phyloP scores from a whole-genome alignment of 92 coral and sea anemone species.

The Heteractis magnifica region DNA sequence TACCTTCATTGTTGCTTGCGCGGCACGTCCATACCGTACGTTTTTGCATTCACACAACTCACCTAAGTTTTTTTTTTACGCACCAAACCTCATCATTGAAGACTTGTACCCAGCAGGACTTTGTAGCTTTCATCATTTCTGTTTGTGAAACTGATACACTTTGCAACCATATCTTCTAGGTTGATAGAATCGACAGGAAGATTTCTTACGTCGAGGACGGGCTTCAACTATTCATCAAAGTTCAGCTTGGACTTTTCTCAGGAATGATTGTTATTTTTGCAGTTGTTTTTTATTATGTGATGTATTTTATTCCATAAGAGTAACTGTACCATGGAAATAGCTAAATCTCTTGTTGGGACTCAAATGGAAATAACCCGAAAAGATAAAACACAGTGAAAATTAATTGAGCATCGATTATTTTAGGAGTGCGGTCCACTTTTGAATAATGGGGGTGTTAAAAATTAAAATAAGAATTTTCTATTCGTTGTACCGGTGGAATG shows the following conservation, averaged over 20 bases:
- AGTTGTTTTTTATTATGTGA: constrained; percentile 56
- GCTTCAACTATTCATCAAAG: constrained; percentile 76
- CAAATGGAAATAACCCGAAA: too few species aligned
- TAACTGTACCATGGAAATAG: background rate
- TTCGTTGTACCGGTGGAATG: too few species aligned
- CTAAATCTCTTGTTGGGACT: background rate
- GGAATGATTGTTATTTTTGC: constrained; percentile 70
- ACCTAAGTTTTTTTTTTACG: background rate
- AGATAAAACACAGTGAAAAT: too few species aligned
- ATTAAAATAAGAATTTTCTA: too few species aligned
- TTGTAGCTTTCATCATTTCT: background rate
- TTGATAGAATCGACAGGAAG: constrained; percentile 61
- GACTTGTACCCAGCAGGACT: too few species aligned
- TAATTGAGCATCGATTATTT: too few species aligned
- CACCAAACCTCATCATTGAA: background rate
- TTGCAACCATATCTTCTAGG: constrained; percentile 34
- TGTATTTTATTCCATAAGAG: background rate
- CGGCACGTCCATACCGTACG: too few species aligned
- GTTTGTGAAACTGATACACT: background rate
- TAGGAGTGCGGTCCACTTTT: too few species aligned
- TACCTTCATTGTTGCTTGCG: too few species aligned
- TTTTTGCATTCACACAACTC: background rate
- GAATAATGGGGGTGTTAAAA: too few species aligned
- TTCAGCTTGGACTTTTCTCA: constrained; percentile 74
- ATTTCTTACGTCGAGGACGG: constrained; percentile 74